These are phyloP conservation scores for Creontiades dilutus DNA, from an alignment of 2,888 invertebrate species.

Conservation along the genomic window DNA sequence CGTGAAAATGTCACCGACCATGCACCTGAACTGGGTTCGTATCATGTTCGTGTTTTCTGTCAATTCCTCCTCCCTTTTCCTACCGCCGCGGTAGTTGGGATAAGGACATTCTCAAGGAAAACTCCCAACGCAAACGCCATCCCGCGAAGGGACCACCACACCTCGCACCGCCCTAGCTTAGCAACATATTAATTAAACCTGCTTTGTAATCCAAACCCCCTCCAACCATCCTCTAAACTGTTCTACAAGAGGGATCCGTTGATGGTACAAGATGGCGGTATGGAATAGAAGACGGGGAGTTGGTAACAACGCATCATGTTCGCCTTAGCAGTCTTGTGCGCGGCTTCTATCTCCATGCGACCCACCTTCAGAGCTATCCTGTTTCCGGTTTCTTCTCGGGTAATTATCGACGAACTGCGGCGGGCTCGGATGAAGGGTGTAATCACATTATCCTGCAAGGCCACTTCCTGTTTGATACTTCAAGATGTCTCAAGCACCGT, in stretches of 20 bases:
- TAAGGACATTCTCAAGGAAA: neutral
- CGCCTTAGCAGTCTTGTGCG: neutral
- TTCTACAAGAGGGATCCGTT: constrained; percentile 13
- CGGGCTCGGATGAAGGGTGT: neutral
- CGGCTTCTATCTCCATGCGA: neutral
- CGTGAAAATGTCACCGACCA: too few relatives aligned
- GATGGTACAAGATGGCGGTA: neutral
- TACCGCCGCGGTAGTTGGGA: too few relatives aligned
- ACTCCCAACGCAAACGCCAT: neutral
- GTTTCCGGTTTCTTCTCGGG: neutral
- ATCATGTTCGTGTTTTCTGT: too few relatives aligned
- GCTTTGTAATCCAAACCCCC: constrained; percentile 11
- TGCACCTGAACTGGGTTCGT: too few relatives aligned
- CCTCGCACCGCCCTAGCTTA: neutral
- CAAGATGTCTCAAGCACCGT: neutral
- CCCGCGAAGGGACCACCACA: neutral
- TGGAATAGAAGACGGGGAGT: neutral
- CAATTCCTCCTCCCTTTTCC: too few relatives aligned
- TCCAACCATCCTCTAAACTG: neutral
- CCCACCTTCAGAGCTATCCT: neutral
- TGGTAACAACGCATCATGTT: constrained; percentile 19
- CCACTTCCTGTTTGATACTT: constrained; percentile 3
- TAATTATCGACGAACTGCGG: neutral
- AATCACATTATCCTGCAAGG: neutral
- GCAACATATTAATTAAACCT: constrained; percentile 25